These are phyloP conservation scores for Chaetodon trifasciatus DNA, from an alignment of 2,797 vertebrate genomes.

Conservation along the genomic window DNA sequence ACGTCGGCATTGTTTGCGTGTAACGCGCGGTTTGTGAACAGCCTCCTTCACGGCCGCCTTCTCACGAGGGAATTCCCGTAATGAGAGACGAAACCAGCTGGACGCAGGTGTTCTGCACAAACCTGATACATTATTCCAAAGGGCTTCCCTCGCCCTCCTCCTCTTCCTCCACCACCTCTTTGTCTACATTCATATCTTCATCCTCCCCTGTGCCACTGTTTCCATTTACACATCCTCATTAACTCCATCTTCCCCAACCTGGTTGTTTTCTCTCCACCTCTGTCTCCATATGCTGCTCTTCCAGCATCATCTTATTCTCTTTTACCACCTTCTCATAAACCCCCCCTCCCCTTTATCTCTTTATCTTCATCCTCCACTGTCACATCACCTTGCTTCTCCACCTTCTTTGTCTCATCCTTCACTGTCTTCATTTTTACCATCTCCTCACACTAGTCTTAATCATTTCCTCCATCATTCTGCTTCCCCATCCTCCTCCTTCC, in stretches of 20 bases:
- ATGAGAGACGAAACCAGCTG: constrained; percentile 69
- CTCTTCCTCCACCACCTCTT: constrained; percentile 39
- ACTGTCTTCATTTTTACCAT: constrained; percentile 3
- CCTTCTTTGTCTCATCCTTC: constrained; percentile 6
- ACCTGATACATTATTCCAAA: constrained; percentile 63
- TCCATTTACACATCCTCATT: constrained; percentile 58
- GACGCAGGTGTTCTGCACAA: constrained; percentile 71
- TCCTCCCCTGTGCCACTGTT: constrained; percentile 15
- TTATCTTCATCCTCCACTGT: constrained; percentile 18
- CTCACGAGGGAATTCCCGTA: constrained; percentile 64
- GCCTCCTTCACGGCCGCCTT: constrained; percentile 18
- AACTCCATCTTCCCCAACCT: constrained; percentile 34
- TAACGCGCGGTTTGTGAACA: constrained; percentile 46
- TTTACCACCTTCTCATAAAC: constrained; percentile 19
- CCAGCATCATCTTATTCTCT: constrained; percentile 15
- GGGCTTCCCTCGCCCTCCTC: constrained; percentile 38
- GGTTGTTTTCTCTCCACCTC: constrained; percentile 13
- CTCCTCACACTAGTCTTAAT: background rate
- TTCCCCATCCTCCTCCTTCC: background rate
- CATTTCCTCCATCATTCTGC: constrained; percentile 7
- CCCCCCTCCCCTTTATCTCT: background rate
- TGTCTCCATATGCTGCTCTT: constrained; percentile 31
- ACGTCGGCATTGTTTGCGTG: constrained; percentile 42
- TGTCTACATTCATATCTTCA: constrained; percentile 37
- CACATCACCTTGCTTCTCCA: constrained; percentile 15